Base-by-base conservation (phyloP, 2,888 invertebrate genomes). In the Thereva unica region DNA sequence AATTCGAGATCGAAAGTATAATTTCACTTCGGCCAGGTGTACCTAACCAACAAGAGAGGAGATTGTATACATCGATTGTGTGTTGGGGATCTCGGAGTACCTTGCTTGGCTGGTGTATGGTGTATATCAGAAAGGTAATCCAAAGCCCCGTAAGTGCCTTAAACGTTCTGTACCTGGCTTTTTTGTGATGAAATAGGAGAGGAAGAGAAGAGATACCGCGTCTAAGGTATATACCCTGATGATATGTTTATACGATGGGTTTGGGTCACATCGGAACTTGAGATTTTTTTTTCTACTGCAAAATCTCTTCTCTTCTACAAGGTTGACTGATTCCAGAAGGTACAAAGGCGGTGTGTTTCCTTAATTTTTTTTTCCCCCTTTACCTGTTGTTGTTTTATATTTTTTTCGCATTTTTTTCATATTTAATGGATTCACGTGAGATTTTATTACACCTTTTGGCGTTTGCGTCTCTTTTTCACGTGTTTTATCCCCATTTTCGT, bases 21-120 rank as follows among this genome's bases (percentile, higher is more conserved):
- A 61, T 61, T 61, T 61, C 61, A 61, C 61, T 61, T 37, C n/a
- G n/a, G 41, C 61, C 23, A 50, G 50, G 50, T 61, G n/a, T 49
- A 50, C n/a, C n/a, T 12, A 5, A 34, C 23, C 4, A 50, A n/a
- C n/a, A n/a, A n/a, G n/a, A 61, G 61, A 50, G 38, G 50, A 41
- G 42, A 59, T 59, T 61, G 42, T 50, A 50, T 50, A 61, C 49
- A 9, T 35, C 50, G 42, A 61, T 61, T 50, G 34, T 49, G 61
- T 50, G 42, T 49, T 50, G 50, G n/a, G 40, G 61, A 49, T 23
- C 40, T 50, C n/a, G 40, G 40, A 23, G n/a, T 23, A 23, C 23
- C 23, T 23, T 2, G n/a, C n/a, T n/a, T n/a, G n/a, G n/a, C n/a
- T n/a, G n/a, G n/a, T n/a, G n/a, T n/a, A n/a, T n/a, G 23, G 23